These are phyloP conservation scores for Orientallactaga sibirica DNA, from an alignment of 2,797 vertebrate genomes.

Conservation along the genomic window DNA sequence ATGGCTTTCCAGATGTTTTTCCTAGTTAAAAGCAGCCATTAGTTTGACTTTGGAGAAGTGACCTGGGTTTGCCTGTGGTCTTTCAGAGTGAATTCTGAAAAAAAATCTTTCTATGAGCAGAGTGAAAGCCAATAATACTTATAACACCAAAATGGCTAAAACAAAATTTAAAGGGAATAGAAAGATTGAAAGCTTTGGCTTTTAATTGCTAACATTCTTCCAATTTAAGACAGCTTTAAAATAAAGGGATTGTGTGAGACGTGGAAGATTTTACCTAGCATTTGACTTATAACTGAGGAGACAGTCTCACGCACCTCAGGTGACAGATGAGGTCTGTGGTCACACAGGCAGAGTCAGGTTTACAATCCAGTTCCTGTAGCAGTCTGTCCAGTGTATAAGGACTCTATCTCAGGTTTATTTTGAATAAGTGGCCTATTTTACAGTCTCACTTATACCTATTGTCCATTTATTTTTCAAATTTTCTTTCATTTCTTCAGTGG, in stretches of 20 bases:
- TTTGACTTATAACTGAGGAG: slow-evolving; percentile 6
- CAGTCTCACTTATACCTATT: neutral
- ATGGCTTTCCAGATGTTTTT: slow-evolving; percentile 78
- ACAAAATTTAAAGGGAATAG: neutral
- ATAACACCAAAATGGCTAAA: neutral
- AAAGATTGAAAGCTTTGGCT: neutral
- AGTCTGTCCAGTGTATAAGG: neutral
- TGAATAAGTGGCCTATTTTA: neutral
- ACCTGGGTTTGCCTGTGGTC: slow-evolving; percentile 45
- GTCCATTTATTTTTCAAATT: slow-evolving; percentile 21
- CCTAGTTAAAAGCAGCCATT: slow-evolving; percentile 52
- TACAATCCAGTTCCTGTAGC: neutral
- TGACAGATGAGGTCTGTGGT: neutral
- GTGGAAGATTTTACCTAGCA: neutral
- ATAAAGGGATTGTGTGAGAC: neutral
- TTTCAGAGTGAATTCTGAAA: slow-evolving; percentile 24
- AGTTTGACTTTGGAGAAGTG: slow-evolving; percentile 75
- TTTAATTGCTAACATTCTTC: slow-evolving; percentile 2
- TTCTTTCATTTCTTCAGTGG: neutral
- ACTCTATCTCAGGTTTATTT: slow-evolving; percentile 35
- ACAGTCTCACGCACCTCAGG: neutral
- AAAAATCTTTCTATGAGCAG: slow-evolving; percentile 22
- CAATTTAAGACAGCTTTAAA: slow-evolving; percentile 14
- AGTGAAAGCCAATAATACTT: neutral
- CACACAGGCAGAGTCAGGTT: neutral